These are phyloP conservation scores for Bergia sp. DNA, from an alignment of 92 coral and sea anemone genomes.

Conservation along the genomic window DNA sequence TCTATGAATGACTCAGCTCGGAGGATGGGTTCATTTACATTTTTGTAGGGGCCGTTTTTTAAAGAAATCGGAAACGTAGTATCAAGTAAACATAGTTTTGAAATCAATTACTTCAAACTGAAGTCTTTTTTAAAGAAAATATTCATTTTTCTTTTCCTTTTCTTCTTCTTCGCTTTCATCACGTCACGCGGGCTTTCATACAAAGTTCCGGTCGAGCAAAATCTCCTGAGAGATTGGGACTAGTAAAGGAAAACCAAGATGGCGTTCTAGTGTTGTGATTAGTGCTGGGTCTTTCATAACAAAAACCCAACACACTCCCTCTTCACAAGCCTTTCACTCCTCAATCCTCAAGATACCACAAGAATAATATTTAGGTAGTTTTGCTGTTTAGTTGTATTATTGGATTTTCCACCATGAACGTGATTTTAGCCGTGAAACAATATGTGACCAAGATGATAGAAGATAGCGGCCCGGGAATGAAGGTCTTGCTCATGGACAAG, in stretches of 20 bases:
- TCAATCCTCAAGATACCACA: background rate
- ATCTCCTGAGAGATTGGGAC: background rate
- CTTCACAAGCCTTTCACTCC: background rate
- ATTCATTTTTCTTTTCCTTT: no score
- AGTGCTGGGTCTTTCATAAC: background rate
- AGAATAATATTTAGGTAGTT: background rate
- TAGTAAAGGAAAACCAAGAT: constrained; percentile 27
- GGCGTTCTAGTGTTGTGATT: constrained; percentile 33
- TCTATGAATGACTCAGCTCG: background rate
- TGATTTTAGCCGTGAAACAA: constrained; percentile 95
- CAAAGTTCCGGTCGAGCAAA: background rate
- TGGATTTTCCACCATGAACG: constrained; percentile 71
- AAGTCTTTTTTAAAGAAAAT: background rate
- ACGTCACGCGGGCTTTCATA: background rate
- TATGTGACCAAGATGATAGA: constrained; percentile 96
- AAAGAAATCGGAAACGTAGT: background rate
- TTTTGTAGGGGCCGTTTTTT: background rate
- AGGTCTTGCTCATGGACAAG: constrained; percentile 96
- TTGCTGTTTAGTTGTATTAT: background rate
- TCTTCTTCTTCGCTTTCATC: no score
- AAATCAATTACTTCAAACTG: background rate
- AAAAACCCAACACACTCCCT: background rate
- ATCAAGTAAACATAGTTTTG: background rate
- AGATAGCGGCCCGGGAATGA: constrained; percentile 96
- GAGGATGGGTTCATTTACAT: background rate